These are phyloP conservation scores for Vultur gryphus DNA, from an alignment of 2,797 vertebrate genomes.

Conservation along the genomic window DNA sequence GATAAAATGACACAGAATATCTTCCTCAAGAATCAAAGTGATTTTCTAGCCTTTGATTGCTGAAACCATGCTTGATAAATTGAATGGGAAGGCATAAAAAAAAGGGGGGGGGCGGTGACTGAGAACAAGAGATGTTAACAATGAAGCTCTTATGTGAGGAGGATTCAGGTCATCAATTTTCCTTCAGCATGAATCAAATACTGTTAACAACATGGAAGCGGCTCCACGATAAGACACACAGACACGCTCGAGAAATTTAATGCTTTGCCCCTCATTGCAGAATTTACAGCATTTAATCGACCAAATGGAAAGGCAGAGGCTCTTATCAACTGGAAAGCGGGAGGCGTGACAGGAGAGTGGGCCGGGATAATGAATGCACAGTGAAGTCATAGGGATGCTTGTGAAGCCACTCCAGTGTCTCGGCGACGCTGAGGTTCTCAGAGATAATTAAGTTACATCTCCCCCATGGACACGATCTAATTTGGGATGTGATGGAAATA, in stretches of 20 bases:
- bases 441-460: slow-evolving; percentile 48
- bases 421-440: background rate
- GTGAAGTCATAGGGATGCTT: slow-evolving; percentile 63
- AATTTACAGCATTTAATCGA: slow-evolving; percentile 74
- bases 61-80: slow-evolving; percentile 35
- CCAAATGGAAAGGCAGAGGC: slow-evolving; percentile 68
- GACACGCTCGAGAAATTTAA: slow-evolving; percentile 31
- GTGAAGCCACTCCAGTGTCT: slow-evolving; percentile 26
- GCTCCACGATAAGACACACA: slow-evolving; percentile 15
- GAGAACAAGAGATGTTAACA: slow-evolving; percentile 43
- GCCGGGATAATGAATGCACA: slow-evolving; percentile 63
- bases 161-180: slow-evolving; percentile 65
- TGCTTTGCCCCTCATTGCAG: slow-evolving; percentile 52
- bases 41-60: slow-evolving; percentile 18
- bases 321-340: slow-evolving; percentile 61
- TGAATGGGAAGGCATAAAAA: background rate
- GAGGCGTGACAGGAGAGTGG: slow-evolving; percentile 30
- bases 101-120: background rate
- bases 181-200: slow-evolving; percentile 55
- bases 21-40: background rate
- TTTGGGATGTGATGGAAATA: slow-evolving; percentile 2
- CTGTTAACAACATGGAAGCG: slow-evolving; percentile 26
- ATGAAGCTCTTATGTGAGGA: slow-evolving; percentile 33
- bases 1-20: slow-evolving; percentile 12
- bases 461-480: slow-evolving; percentile 16